These are phyloP conservation scores for Caranx melampygus DNA, from an alignment of 2,113 vertebrate species.

Conservation along the genomic window DNA sequence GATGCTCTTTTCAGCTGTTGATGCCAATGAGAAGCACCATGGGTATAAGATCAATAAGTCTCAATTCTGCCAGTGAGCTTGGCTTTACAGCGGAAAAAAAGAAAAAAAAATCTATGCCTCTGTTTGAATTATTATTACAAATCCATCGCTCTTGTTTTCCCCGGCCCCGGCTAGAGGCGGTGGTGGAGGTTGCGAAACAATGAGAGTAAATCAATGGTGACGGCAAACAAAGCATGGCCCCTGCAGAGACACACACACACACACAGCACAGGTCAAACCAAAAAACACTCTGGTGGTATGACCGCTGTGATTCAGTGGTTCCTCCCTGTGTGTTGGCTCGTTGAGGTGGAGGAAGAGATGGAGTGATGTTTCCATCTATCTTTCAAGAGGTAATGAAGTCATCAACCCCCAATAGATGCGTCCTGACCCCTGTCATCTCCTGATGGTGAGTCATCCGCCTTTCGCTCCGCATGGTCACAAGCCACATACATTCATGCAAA, in stretches of 20 bases:
- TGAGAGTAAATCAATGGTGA: slow-evolving; percentile 70
- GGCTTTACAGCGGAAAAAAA: slow-evolving; percentile 39
- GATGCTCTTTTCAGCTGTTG: slow-evolving; percentile 65
- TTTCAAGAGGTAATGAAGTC: slow-evolving; percentile 72
- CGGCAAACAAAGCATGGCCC: slow-evolving; percentile 62
- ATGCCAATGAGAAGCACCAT: slow-evolving; percentile 42
- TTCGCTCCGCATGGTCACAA: slow-evolving; percentile 13
- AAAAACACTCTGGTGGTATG: slow-evolving; percentile 38
- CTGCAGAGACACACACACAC: slow-evolving; percentile 23
- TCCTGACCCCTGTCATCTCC: slow-evolving; percentile 52
- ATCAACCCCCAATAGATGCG: slow-evolving; percentile 48
- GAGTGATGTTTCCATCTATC: slow-evolving; percentile 58
- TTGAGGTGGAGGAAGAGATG: slow-evolving; percentile 6
- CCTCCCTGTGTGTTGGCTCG: slow-evolving; percentile 35
- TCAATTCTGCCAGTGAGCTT: slow-evolving; percentile 63
- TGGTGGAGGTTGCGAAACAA: slow-evolving; percentile 68
- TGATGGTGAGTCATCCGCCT: slow-evolving; percentile 60
- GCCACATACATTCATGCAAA: slow-evolving; percentile 15
- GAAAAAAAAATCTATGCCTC: slow-evolving; percentile 67
- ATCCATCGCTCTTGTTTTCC: slow-evolving; percentile 69
- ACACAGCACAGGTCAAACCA: slow-evolving; percentile 56
- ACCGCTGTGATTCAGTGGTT: slow-evolving; percentile 65
- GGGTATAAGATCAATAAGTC: slow-evolving; percentile 70
- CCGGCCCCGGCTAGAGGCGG: slow-evolving; percentile 48
- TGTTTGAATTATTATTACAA: slow-evolving; percentile 76